These are phyloP conservation scores for Petrocephalus schoutedeni DNA, from an alignment of 2,797 vertebrate genomes.

Conservation along the genomic window DNA sequence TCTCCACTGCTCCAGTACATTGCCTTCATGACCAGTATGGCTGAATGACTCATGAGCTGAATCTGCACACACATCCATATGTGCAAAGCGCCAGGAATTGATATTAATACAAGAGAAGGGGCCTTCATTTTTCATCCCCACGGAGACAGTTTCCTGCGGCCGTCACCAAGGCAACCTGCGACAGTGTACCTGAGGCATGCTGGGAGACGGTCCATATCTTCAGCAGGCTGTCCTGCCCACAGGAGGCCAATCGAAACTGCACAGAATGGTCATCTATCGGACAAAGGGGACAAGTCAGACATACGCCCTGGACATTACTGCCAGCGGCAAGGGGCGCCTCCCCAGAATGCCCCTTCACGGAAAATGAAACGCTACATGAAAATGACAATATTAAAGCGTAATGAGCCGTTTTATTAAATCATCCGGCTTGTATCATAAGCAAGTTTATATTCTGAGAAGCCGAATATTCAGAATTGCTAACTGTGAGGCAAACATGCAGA, in stretches of 20 bases:
- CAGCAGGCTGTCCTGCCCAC: slow-evolving; percentile 83
- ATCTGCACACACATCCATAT: not conserved
- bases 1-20: not conserved
- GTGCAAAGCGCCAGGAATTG: not conserved
- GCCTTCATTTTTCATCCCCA: not conserved
- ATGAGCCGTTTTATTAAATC: not conserved
- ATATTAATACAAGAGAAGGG: not conserved
- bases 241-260: slow-evolving; percentile 77
- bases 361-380: not conserved
- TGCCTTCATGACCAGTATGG: not conserved
- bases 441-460: not conserved
- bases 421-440: not conserved
- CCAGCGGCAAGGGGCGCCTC: not conserved
- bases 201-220: slow-evolving; percentile 79
- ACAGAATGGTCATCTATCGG: slow-evolving; percentile 46
- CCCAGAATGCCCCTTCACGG: not conserved
- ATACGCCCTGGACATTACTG: not conserved
- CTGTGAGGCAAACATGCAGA: not conserved
- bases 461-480: not conserved
- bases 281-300: slow-evolving; percentile 21
- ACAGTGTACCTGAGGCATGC: slow-evolving; percentile 30
- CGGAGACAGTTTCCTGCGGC: not conserved
- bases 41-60: not conserved
- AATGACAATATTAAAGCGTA: not conserved
- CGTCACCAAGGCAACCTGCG: not conserved